Base-by-base conservation (phyloP, 2,797 vertebrate species). In the Thamnophis elegans region DNA sequence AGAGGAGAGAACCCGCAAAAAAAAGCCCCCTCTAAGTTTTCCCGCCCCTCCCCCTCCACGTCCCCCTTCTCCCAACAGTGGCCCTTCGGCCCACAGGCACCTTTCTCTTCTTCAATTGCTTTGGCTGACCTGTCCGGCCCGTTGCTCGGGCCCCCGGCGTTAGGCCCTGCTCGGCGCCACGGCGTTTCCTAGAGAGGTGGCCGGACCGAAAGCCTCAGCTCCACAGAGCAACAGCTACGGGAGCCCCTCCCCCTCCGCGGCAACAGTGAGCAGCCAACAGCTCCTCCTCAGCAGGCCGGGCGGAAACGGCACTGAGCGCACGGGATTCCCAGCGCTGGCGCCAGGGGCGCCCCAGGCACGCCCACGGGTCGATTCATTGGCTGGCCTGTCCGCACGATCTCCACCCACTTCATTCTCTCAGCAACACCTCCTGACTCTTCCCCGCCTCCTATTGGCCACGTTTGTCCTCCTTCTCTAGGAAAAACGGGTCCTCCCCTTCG, bases 291-390 rank as follows among this genome's bases (percentile, higher is more conserved):
- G 95, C 97, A 96, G 96, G 98, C 98, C 98, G 98, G 98, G 98
- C 98, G 98, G 98, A 99, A 99, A 99, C 98, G 98, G 98, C 98
- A 98, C 98, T 98, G 98, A 97, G 97, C 95, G 97, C 97, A 98
- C 98, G 98, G 99, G 99, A 98, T 98, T 98, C 98, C 98, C 97
- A 90, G 96, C 95, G 97, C 97, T 97, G 97, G 97, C 97, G 97
- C 98, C 98, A 99, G 98, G 99, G 99, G 98, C 98, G 94, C 96
- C 93, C 96, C 95, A 90, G 96, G 87, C 96, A 96, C 97, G 96
- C 97, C 97, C 91, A 95, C 73, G 12, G n/a, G 92, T 47, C 53
- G 89, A 25, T 42, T 90, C 60, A 94, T 95, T 94, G 95, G 95
- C 93, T 90, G n/a, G 68, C 25, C 86, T 89, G 28, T 18, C 65